phyloP scores from a whole-genome alignment of 2,888 invertebrate species.

The Drosophila mettleri region DNA sequence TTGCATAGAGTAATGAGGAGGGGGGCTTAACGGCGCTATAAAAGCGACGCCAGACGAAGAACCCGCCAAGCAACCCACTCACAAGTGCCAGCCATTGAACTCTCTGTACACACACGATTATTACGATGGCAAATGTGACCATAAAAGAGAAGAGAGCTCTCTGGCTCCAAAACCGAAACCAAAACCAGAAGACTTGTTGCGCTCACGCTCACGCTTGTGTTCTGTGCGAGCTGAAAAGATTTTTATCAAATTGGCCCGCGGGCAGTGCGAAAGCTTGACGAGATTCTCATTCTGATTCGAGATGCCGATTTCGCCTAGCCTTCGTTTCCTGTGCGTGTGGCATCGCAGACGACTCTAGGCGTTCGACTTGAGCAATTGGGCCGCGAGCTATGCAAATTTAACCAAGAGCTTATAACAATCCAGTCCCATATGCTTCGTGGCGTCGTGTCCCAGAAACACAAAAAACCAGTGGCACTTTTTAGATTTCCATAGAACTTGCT shows the following conservation, averaged over 20 bases:
- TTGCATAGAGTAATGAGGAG: slow-evolving; percentile 52
- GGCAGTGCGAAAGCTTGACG: slow-evolving; percentile 52
- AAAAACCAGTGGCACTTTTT: slow-evolving; percentile 71
- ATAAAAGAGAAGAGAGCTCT: slow-evolving; percentile 42
- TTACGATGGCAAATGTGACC: slow-evolving; percentile 72
- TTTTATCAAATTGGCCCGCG: slow-evolving; percentile 72
- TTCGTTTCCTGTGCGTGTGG: slow-evolving; percentile 64
- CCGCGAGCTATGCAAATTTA: slow-evolving; percentile 73
- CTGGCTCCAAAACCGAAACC: slow-evolving; percentile 18
- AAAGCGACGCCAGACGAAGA: slow-evolving; percentile 38
- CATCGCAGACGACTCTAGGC: slow-evolving; percentile 51
- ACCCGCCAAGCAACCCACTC: slow-evolving; percentile 47
- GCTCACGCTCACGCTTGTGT: background rate
- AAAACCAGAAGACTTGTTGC: slow-evolving; percentile 56
- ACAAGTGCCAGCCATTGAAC: slow-evolving; percentile 66
- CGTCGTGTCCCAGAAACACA: slow-evolving; percentile 71
- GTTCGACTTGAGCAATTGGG: slow-evolving; percentile 43
- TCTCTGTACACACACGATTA: slow-evolving; percentile 61
- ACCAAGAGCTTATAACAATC: slow-evolving; percentile 34
- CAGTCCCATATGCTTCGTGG: slow-evolving; percentile 26
- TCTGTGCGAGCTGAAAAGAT: slow-evolving; percentile 28
- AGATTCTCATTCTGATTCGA: slow-evolving; percentile 45
- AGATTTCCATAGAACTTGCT: slow-evolving; percentile 17
- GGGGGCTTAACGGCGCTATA: slow-evolving; percentile 22
- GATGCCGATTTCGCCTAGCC: slow-evolving; percentile 59